Base-by-base conservation (phyloP, 2,797 vertebrate genomes). In the Lepidocolaptes lacrymiger region DNA sequence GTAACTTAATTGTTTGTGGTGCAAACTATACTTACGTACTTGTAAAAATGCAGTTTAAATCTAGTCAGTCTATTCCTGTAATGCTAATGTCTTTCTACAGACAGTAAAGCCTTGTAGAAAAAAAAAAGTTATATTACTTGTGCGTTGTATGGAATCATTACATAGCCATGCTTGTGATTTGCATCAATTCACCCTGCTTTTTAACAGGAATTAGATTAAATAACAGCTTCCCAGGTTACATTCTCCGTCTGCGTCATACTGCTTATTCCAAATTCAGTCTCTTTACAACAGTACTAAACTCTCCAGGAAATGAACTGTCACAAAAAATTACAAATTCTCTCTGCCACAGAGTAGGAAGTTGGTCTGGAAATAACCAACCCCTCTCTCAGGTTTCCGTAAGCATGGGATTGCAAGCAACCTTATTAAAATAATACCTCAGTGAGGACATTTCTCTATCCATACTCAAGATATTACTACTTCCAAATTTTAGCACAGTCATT, bases 271-370 rank as follows among this genome's bases (percentile, higher is more conserved):
- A 88, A 85, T 61, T 78, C 91, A 37, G 76, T 13, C 82, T 84
- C 79, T 72, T 79, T 78, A 26, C 51, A 68, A 43, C 43, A 84
- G 79, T 39, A 34, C 68, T 48, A 55, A 55, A 83, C 81, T 95
- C 79, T 76, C 62, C 84, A 89, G 89, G 85, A 95, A 96, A 88
- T 20, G 2, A 96, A 87, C 62, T 26, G 44, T 56, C 89, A 88
- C 62, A 58, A 48, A 89, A 93, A 62, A 81, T 91, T 88, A 80
- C 21, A 72, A 78, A 89, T 59, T 71, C 48, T 80, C 61, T 74
- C 51, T 73, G 19, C 69, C 64, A 72, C 14, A 22, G 74, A 86
- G 82, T 55, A 81, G 79, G 58, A 89, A 74, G 85, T 17, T 34
- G 26, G 36, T 59, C 80, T 82, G 71, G 77, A 91, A 89, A 90